Conservation (phyloP, 2,797 vertebrate genomes). For the Ptychobarbus kaznakovi region DNA sequence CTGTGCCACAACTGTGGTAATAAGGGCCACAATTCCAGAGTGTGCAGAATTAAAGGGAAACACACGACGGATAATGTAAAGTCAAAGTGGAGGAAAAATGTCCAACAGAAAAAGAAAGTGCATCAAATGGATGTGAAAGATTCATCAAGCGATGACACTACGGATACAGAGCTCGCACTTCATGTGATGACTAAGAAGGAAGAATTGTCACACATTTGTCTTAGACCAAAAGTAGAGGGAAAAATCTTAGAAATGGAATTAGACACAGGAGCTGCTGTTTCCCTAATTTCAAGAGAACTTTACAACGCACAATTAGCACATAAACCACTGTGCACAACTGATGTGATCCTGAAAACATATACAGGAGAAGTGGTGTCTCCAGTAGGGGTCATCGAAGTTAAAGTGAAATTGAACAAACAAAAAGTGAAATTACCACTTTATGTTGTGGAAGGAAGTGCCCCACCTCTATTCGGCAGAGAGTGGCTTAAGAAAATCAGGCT, state of each 20-base stretch:
- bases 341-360: conserved; percentile 38
- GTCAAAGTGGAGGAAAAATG: background rate
- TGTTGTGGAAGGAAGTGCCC: conserved; percentile 21
- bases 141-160: background rate
- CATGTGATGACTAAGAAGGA: background rate
- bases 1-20: conserved; percentile 29
- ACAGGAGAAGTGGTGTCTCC: conserved; percentile 13
- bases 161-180: conserved; percentile 13
- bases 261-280: conserved; percentile 27
- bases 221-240: conserved; percentile 24
- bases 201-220: conserved; percentile 1
- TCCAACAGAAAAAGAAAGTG: conserved; percentile 15
- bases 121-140: conserved; percentile 27
- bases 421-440: conserved; percentile 17
- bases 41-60: conserved; percentile 6
- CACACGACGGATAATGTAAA: background rate
- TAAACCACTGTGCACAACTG: background rate
- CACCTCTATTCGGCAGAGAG: conserved; percentile 34
- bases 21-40: conserved; percentile 29
- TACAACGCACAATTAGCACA: background rate
- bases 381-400: conserved; percentile 22
- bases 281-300: background rate
- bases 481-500: background rate
- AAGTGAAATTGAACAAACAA: conserved; percentile 34
- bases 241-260: conserved; percentile 30